These are phyloP conservation scores for Naso thynnoides DNA, from an alignment of 2,797 vertebrate genomes.

Conservation along the genomic window DNA sequence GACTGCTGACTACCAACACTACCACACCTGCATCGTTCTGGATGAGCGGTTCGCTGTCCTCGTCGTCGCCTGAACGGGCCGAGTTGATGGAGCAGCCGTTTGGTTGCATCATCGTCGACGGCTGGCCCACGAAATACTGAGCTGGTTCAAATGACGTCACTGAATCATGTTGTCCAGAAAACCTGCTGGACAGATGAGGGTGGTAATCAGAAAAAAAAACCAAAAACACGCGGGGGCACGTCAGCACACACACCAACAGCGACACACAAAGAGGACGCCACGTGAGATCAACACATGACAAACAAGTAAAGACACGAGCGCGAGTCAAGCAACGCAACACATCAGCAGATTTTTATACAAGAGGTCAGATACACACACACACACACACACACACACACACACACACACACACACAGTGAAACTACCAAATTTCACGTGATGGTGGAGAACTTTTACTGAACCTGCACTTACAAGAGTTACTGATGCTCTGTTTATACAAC, in stretches of 20 bases:
- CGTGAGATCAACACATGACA: constrained; percentile 4
- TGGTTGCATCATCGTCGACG: constrained; percentile 66
- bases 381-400: background rate
- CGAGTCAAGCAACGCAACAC: background rate
- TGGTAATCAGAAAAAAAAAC: background rate
- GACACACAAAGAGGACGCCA: background rate
- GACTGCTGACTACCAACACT: no score
- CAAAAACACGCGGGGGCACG: background rate
- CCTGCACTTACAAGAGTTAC: background rate
- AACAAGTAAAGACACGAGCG: background rate
- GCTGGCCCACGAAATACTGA: background rate
- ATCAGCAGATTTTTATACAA: constrained; percentile 1
- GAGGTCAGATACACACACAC: background rate
- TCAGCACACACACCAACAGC: background rate
- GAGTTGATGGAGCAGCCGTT: constrained; percentile 76
- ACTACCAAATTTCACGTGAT: constrained; percentile 11
- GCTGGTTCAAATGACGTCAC: constrained; percentile 40
- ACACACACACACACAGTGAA: background rate
- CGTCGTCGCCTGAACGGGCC: constrained; percentile 41
- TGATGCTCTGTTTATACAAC: background rate
- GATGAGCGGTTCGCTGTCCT: constrained; percentile 76
- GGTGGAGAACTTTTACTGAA: background rate
- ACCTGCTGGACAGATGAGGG: constrained; percentile 26
- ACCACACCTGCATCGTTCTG: constrained; percentile 59
- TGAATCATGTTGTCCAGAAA: constrained; percentile 42